phyloP scores from a whole-genome alignment of 2,113 vertebrate species.

The Cacatua alba region DNA sequence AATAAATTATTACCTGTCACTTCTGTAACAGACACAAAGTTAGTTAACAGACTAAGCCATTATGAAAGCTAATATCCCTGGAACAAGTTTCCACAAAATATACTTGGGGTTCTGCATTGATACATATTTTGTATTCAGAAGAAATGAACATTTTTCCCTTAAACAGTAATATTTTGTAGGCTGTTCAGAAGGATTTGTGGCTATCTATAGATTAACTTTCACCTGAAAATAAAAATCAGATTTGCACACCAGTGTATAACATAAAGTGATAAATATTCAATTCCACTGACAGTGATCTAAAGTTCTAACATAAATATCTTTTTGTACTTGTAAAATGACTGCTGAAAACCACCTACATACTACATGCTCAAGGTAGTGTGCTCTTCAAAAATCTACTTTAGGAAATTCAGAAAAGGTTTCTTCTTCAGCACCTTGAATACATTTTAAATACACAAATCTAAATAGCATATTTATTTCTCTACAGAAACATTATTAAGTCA shows the following conservation, averaged over 20 bases:
- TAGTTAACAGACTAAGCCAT: neutral
- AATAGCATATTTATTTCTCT: neutral
- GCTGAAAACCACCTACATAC: neutral
- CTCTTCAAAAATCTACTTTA: neutral
- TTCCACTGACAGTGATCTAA: neutral
- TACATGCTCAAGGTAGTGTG: neutral
- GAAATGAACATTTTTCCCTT: neutral
- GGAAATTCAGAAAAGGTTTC: neutral
- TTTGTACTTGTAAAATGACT: neutral
- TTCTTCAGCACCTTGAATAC: fast-evolving
- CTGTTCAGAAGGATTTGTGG: neutral
- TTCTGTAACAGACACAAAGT: neutral
- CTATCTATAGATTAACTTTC: neutral
- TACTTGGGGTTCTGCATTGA: neutral
- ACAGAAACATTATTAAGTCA: neutral
- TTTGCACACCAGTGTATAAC: neutral
- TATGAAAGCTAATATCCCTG: neutral
- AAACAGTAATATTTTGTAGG: neutral
- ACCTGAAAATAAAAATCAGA: neutral
- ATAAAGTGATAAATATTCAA: neutral
- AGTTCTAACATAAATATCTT: neutral
- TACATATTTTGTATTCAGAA: neutral
- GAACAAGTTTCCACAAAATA: neutral
- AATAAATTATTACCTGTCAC: neutral
- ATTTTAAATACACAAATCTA: neutral